Base-by-base conservation (phyloP, 2,113 vertebrate genomes). In the Boulengerochromis microlepis region DNA sequence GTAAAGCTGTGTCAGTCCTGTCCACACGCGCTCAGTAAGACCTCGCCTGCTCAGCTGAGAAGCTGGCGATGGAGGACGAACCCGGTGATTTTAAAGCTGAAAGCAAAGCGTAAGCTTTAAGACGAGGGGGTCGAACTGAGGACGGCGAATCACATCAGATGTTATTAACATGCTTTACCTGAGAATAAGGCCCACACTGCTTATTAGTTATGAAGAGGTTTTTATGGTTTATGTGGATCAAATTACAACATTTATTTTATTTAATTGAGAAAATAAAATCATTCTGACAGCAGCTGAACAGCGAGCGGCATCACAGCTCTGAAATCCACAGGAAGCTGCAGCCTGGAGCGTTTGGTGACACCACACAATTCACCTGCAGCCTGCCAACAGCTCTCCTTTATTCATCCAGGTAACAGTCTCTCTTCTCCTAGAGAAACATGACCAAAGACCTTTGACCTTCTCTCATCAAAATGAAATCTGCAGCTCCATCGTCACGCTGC, bases 101-200 rank as follows among this genome's bases (percentile, higher is more conserved):
- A 54, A 7, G 10, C 52, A 47, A 47, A 15, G 15, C 0, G 5
- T 2, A 12, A 22, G 10, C 22, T 56, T 56, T 56, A 24, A 26
- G 54, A 26, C 11, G 54, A 13, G 0, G 22, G 0, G 6, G 22
- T 13, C 22, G 11, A 0, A 56, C 54, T 56, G 54, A 56, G 22
- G 54, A 15, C 2, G 7, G 24, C 11, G 4, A 26, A 57, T 57
- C 54, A 57, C 54, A 57, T 57, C 54, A 0, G 1, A 57, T 24
- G 11, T 57, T 57, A 26, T 57, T 26, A 57, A 57, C 54, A 15
- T 57, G 54, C 54, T 15, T 26, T 26, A 26, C 3, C 22, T 57
- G 24, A 26, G 26, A 57, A 57, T 8, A 5, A 26, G 54, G 12
- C 54, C 24, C 24, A 26, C 12, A 26, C 24, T 26, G 24, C 54